Conservation (phyloP, 2,888 invertebrate genomes). For the Trissonchulus sp. region DNA sequence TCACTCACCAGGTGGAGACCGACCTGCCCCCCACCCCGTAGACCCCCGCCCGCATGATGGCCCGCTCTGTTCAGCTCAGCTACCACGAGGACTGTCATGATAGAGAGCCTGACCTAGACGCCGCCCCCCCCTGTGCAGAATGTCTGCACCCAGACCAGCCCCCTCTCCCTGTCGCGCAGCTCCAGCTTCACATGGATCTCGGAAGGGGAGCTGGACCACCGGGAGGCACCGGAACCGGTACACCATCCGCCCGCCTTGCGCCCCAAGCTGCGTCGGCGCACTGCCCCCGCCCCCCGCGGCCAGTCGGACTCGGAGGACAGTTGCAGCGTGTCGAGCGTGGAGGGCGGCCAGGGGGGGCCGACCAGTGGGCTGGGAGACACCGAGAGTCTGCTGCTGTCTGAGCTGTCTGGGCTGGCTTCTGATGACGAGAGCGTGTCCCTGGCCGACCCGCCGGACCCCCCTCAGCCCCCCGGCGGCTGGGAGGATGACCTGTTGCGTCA, state of each 20-base stretch:
- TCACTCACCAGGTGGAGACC: conserved; percentile 14
- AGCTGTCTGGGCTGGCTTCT: conserved; percentile 5
- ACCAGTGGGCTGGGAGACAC: background rate
- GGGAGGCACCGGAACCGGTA: background rate
- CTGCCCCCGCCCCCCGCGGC: background rate
- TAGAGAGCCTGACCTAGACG: background rate
- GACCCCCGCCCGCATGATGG: background rate
- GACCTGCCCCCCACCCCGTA: background rate
- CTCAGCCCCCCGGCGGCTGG: too few relatives aligned
- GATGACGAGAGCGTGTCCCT: background rate
- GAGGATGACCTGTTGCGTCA: background rate
- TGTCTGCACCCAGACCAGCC: conserved; percentile 37
- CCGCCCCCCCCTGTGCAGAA: conserved; percentile 29
- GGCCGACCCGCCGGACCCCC: too few relatives aligned
- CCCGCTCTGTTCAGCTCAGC: background rate
- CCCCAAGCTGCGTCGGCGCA: background rate
- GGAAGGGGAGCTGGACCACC: conserved; percentile 27
- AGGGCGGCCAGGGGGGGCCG: background rate
- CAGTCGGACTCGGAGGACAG: background rate
- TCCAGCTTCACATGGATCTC: conserved; percentile 42
- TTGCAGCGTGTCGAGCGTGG: background rate
- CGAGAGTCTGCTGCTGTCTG: conserved; percentile 8
- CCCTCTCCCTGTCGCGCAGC: conserved; percentile 38
- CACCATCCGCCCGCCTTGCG: background rate
- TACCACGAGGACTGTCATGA: background rate